phyloP scores from a whole-genome alignment of 2,113 vertebrate species.

The Pollachius pollachius region DNA sequence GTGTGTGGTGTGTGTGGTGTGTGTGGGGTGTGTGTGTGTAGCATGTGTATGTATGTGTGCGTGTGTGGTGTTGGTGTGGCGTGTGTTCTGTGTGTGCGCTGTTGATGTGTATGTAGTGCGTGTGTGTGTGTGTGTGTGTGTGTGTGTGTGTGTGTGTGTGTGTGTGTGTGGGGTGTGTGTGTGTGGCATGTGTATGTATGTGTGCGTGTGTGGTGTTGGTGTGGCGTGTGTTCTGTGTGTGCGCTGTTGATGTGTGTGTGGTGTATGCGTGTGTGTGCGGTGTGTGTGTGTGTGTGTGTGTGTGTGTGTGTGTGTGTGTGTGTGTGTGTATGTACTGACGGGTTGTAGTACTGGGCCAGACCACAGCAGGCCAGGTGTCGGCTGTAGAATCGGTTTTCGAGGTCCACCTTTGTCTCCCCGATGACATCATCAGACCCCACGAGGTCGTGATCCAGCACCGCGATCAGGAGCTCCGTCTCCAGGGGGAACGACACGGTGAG shows the following conservation, averaged over 20 bases:
- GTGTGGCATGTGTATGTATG: too few relatives aligned
- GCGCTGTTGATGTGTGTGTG: too few relatives aligned
- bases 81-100: not conserved
- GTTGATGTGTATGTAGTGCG: too few relatives aligned
- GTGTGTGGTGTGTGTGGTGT: not conserved
- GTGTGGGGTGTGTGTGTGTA: not conserved
- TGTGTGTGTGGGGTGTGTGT: too few relatives aligned
- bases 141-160: too few relatives aligned
- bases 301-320: constrained; percentile 4
- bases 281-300: too few relatives aligned
- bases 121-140: too few relatives aligned
- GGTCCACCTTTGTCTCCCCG: constrained; percentile 86
- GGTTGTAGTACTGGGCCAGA: constrained; percentile 81
- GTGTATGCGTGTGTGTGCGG: too few relatives aligned
- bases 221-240: too few relatives aligned
- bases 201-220: too few relatives aligned
- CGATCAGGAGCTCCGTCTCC: constrained; percentile 84
- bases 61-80: not conserved
- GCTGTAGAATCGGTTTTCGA: constrained; percentile 95
- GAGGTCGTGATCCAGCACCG: constrained; percentile 86
- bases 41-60: not conserved
- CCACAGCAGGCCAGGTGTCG: constrained; percentile 85
- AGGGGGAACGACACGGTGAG: constrained; percentile 84
- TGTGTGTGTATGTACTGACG: constrained; percentile 70
- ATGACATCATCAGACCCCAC: constrained; percentile 89